Base-by-base conservation (phyloP, 1,140 invertebrate genomes). In the Drosophila sp. region DNA sequence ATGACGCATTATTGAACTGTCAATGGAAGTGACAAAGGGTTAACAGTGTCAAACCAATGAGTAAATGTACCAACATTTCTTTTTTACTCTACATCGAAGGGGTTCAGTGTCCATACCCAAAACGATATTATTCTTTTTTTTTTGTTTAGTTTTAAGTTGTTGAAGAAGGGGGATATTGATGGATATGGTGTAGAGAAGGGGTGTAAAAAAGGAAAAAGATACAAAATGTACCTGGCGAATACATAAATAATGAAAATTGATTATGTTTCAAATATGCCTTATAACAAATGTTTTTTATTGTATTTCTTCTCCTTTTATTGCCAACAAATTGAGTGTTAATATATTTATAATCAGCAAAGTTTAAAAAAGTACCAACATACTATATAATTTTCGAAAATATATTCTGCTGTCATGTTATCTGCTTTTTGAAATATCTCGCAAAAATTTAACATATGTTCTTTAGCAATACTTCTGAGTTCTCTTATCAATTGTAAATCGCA, bases 1-100 rank as follows among this genome's bases (percentile, higher is more conserved):
- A 87, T 87, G 83, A 84, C 76, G 77, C 83, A 89, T 87, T 87
- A 87, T 89, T 89, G 84, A 87, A 87, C 84, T 87, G 83, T 87
- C 83, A 87, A 89, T 87, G 84, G 73, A 80, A 77, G 80, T 87
- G 83, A 87, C 84, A 87, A 87, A 89, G 83, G 83, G 84, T 87
- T 87, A 87, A 83, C 62, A 72, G 76, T 89, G 84, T 83, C 83
- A 80, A 80, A 58, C 60, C 68, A 84, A 74, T 67, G 77, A 80
- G 72, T 72, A 69, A 77, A 80, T 84, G 66, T 58, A 50, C 70
- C 73, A 70, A 33, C 63, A 54, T 66, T 74, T 70, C 64, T 80
- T 73, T 73, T 68, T 40, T 50, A 27, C 41, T 23, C n/a, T 17
- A 50, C 4, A 27, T 17, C 2, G 44, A 47, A 47, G 44, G 44